These are phyloP conservation scores for Drosophila sucinea DNA, from an alignment of 1,140 invertebrate genomes.

Conservation along the genomic window DNA sequence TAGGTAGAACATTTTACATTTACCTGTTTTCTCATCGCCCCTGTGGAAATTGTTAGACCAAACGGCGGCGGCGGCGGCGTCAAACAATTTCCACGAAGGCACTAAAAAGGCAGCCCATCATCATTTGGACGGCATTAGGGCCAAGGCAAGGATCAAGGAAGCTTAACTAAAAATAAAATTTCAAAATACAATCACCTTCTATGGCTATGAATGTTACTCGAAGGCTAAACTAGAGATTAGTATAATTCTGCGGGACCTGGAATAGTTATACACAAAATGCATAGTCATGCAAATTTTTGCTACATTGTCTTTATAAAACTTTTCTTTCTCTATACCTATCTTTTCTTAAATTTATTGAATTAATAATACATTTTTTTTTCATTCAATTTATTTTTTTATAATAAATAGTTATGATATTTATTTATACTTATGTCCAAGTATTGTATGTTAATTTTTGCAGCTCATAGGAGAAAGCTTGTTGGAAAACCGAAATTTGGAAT, in stretches of 20 bases:
- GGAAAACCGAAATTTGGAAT: too few species aligned
- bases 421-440: too few species aligned
- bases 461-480: too few species aligned
- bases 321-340: too few species aligned
- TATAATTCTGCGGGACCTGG: neutral
- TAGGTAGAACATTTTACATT: conserved; percentile 28
- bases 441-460: too few species aligned
- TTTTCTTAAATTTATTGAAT: too few species aligned
- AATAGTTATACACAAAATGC: neutral
- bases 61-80: conserved; percentile 47
- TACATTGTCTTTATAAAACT: too few species aligned
- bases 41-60: conserved; percentile 71
- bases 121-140: conserved; percentile 29
- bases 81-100: conserved; percentile 58
- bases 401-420: too few species aligned
- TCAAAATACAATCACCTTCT: neutral
- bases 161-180: conserved; percentile 43
- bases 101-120: conserved; percentile 47
- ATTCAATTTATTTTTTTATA: too few species aligned
- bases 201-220: neutral
- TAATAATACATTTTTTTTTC: too few species aligned
- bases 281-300: too few species aligned
- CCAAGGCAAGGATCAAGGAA: conserved; percentile 22
- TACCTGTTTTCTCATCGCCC: conserved; percentile 59
- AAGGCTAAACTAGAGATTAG: neutral